These are phyloP conservation scores for Acanthaster planci DNA, from an alignment of 35 echinoderm and acorn worm species.

Conservation along the genomic window DNA sequence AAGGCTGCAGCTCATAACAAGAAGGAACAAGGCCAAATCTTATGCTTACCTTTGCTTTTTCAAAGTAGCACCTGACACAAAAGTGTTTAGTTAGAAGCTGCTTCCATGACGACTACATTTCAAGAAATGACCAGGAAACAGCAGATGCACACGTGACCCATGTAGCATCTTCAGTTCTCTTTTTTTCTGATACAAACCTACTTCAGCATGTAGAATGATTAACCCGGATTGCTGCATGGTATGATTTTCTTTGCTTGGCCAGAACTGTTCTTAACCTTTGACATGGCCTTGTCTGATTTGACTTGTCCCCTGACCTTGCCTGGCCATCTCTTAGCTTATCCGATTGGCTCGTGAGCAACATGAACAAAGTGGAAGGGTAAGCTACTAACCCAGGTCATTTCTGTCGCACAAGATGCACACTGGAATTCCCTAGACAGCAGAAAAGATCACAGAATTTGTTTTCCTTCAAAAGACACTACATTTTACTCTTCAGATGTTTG, in stretches of 20 bases:
- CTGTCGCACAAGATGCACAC: neutral
- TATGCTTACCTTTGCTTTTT: too few relatives aligned
- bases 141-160: too few relatives aligned
- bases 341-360: slow-evolving; percentile 21
- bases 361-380: slow-evolving; percentile 11
- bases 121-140: too few relatives aligned
- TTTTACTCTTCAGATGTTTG: too few relatives aligned
- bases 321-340: neutral
- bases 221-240: neutral
- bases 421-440: neutral
- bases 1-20: too few relatives aligned
- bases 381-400: neutral
- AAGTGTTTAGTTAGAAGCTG: too few relatives aligned
- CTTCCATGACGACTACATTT: too few relatives aligned
- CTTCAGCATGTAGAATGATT: slow-evolving; percentile 13
- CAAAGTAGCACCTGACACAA: too few relatives aligned
- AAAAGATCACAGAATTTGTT: too few relatives aligned
- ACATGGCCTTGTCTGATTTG: slow-evolving; percentile 5
- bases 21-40: too few relatives aligned
- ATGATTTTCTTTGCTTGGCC: neutral
- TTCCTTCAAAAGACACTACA: too few relatives aligned
- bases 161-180: neutral
- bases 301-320: neutral
- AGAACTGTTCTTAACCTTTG: slow-evolving; percentile 23
- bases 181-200: neutral